These are phyloP conservation scores for Oostethus manadensis DNA, from an alignment of 2,113 vertebrate species.

Conservation along the genomic window DNA sequence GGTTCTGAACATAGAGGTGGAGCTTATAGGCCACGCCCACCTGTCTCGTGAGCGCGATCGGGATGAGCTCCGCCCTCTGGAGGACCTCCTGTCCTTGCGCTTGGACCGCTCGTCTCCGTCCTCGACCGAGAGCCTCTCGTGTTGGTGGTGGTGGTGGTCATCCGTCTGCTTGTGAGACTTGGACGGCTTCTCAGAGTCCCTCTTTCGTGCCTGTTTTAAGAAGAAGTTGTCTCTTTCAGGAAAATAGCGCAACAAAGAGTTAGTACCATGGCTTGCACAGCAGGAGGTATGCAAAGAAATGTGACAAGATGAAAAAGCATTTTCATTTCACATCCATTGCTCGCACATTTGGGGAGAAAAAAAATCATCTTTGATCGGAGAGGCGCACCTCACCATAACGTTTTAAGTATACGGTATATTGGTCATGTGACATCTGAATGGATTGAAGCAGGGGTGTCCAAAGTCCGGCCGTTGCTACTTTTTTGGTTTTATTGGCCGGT, in stretches of 20 bases:
- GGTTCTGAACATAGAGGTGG: no score
- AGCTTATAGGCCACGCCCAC: slow-evolving; percentile 47
- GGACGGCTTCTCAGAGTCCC: slow-evolving; percentile 85
- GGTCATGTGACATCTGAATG: no score
- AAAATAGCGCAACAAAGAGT: slow-evolving; percentile 99
- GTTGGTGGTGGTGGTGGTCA: slow-evolving; percentile 80
- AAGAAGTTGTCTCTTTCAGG: slow-evolving; percentile 99
- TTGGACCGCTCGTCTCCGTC: slow-evolving; percentile 90
- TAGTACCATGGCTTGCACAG: slow-evolving; percentile 90
- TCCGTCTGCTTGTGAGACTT: slow-evolving; percentile 86
- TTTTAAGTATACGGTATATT: no score
- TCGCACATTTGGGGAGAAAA: background rate
- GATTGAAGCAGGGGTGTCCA: no score
- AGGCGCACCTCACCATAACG: no score
- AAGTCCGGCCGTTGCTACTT: no score
- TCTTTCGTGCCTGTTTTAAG: slow-evolving; percentile 99
- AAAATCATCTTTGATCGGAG: no score
- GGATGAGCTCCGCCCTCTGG: slow-evolving; percentile 84
- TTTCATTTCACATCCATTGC: slow-evolving; percentile 35
- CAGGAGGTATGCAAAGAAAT: slow-evolving; percentile 72
- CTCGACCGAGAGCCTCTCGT: slow-evolving; percentile 86
- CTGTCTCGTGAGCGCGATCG: slow-evolving; percentile 90
- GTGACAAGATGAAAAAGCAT: slow-evolving; percentile 78
- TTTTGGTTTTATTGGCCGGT: no score
- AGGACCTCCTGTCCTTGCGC: slow-evolving; percentile 84